Conservation (phyloP, 2,888 invertebrate genomes). For the Crocallis elinguaria region DNA sequence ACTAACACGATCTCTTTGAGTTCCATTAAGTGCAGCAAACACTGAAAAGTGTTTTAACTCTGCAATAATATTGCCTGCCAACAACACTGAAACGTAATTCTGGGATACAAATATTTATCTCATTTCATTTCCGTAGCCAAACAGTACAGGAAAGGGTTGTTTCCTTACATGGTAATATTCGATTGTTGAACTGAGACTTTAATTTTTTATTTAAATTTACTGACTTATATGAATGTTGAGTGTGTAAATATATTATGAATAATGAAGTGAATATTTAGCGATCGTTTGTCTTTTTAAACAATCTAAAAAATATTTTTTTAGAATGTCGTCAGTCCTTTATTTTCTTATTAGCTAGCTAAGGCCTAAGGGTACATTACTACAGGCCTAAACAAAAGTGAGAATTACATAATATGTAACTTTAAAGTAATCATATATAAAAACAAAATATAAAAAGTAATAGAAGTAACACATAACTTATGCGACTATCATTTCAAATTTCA, state of each 20-base stretch:
- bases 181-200: slow-evolving; percentile 13
- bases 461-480: background rate
- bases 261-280: too few relatives aligned
- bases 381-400: too few relatives aligned
- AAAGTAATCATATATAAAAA: too few relatives aligned
- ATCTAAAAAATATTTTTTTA: too few relatives aligned
- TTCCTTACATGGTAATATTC: too few relatives aligned
- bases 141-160: slow-evolving; percentile 29
- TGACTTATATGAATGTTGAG: background rate
- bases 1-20: slow-evolving; percentile 1
- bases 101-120: slow-evolving; percentile 36
- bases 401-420: too few relatives aligned
- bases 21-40: background rate
- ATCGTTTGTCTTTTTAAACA: too few relatives aligned
- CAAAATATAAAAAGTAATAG: too few relatives aligned
- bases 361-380: too few relatives aligned
- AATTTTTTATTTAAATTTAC: slow-evolving; percentile 1
- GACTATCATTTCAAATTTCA: slow-evolving; percentile 48
- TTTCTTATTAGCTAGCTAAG: too few relatives aligned
- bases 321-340: too few relatives aligned
- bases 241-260: too few relatives aligned
- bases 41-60: slow-evolving; percentile 25
- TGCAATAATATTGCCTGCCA: slow-evolving; percentile 22
- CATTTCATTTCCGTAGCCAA: slow-evolving; percentile 32
- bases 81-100: slow-evolving; percentile 30